These are phyloP conservation scores for Hemibagrus wyckioides DNA, from an alignment of 2,113 vertebrate genomes.

Conservation along the genomic window DNA sequence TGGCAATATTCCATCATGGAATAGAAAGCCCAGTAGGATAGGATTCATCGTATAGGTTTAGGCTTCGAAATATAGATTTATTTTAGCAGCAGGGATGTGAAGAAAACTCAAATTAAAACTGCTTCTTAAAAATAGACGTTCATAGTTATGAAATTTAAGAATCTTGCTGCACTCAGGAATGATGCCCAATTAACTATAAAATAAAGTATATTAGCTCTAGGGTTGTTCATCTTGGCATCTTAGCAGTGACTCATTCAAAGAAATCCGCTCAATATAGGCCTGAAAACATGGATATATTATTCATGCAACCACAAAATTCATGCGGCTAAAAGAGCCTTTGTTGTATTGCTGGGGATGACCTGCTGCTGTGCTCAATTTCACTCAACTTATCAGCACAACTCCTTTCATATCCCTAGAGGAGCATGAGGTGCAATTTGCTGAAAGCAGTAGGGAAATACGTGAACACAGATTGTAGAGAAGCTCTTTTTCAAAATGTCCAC, in stretches of 20 bases:
- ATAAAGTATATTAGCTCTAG: not conserved
- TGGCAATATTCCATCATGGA: slow-evolving; percentile 19
- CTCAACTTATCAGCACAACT: slow-evolving; percentile 40
- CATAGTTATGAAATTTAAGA: not conserved
- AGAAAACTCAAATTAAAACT: not conserved
- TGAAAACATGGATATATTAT: slow-evolving; percentile 33
- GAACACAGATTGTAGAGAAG: slow-evolving; percentile 19
- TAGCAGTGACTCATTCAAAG: slow-evolving; percentile 7
- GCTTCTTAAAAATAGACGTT: not conserved
- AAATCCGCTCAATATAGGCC: not conserved
- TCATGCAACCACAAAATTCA: slow-evolving; percentile 29
- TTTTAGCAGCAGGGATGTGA: not conserved
- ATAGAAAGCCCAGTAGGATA: slow-evolving; percentile 13
- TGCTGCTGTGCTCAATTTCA: slow-evolving; percentile 41
- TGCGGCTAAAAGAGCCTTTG: slow-evolving; percentile 18
- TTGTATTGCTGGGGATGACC: slow-evolving; percentile 43
- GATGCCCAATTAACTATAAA: not conserved
- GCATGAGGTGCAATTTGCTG: slow-evolving; percentile 32
- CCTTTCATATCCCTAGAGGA: slow-evolving; percentile 35
- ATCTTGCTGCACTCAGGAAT: not conserved
- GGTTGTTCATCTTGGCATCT: not conserved
- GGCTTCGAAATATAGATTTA: not conserved
- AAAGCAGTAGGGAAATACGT: slow-evolving; percentile 26
- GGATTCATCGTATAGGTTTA: not conserved
- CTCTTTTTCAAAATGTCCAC: not conserved